Percentiles rank a stretch among this genome's conserved stretches.
Conservation (phyloP, 2,797 vertebrate genomes). For the Lutjanus campechanus region DNA sequence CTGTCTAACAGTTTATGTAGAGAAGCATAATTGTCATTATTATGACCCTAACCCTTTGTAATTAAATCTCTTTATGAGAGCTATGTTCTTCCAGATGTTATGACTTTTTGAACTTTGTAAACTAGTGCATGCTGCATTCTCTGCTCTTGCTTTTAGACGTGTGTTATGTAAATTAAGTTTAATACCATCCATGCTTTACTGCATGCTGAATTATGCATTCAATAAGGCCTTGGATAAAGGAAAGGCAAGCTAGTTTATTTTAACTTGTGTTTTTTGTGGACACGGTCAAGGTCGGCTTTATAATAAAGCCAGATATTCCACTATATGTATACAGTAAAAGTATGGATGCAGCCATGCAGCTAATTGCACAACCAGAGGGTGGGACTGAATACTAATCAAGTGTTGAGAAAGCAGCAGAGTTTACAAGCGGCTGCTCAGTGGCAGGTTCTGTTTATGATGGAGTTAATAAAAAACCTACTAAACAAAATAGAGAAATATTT, state of each 20-base stretch:
- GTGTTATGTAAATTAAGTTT: slow-evolving; percentile 10
- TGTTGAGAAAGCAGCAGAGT: background rate
- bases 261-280: background rate
- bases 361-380: background rate
- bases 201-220: background rate
- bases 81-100: background rate
- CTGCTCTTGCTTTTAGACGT: slow-evolving; percentile 3
- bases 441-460: background rate
- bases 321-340: background rate
- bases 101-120: slow-evolving; percentile 11
- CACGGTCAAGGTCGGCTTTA: background rate
- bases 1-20: background rate
- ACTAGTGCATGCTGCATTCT: background rate
- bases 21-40: background rate
- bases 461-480: background rate
- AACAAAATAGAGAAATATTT: background rate
- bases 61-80: background rate
- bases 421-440: background rate
- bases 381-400: background rate
- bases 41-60: background rate
- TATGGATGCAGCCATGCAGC: background rate
- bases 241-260: background rate
- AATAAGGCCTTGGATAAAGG: background rate
- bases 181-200: background rate
- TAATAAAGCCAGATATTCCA: slow-evolving; percentile 8